These are phyloP conservation scores for Laticauda colubrina DNA, from an alignment of 2,113 vertebrate genomes.

Conservation along the genomic window DNA sequence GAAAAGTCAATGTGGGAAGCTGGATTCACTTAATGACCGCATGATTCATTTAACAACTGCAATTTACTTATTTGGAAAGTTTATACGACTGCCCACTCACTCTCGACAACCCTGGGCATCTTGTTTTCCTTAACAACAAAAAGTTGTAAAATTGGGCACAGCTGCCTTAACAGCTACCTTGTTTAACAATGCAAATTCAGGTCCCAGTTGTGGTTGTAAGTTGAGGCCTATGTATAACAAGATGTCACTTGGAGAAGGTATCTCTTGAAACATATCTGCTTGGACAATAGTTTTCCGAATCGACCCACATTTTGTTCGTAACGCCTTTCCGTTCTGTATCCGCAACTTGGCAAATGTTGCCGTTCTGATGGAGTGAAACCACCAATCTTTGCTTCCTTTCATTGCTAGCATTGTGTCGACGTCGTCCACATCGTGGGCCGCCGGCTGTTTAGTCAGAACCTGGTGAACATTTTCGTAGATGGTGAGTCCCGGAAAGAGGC, in stretches of 20 bases:
- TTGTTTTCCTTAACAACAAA: not conserved
- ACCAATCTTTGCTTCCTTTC: not conserved
- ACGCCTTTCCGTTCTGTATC: not conserved
- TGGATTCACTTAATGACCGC: not conserved
- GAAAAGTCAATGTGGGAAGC: not conserved
- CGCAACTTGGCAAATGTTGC: not conserved
- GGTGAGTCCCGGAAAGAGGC: conserved; percentile 78
- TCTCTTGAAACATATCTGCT: not conserved
- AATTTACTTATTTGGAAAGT: not conserved
- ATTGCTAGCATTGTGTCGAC: conserved; percentile 83
- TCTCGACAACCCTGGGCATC: not conserved
- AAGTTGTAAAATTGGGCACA: not conserved
- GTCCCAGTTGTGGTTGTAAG: not conserved
- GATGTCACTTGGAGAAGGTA: not conserved
- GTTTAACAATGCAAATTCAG: not conserved
- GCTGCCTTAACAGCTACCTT: not conserved
- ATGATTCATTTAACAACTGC: too few species aligned
- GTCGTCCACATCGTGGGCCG: conserved; percentile 85
- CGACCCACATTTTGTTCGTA: not conserved
- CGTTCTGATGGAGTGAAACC: not conserved
- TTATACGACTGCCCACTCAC: not conserved
- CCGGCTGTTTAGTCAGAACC: conserved; percentile 90
- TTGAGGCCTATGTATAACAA: not conserved
- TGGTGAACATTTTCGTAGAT: conserved; percentile 86
- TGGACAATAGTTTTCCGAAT: not conserved